These are phyloP conservation scores for Nowickia ferox DNA, from an alignment of 2,888 invertebrate species.

Conservation along the genomic window DNA sequence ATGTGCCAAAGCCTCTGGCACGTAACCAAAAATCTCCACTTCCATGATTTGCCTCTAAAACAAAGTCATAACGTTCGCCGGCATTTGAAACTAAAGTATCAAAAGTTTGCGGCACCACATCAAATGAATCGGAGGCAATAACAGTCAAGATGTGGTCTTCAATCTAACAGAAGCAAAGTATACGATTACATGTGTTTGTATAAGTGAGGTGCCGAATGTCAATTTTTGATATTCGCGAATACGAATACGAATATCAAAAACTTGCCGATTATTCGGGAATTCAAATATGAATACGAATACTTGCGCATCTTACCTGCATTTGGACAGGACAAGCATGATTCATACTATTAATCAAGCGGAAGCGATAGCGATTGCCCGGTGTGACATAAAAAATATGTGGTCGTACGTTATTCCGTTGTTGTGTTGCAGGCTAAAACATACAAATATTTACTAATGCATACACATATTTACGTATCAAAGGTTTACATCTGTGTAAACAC, in stretches of 20 bases:
- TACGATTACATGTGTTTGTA: no score
- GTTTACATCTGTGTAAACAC: slow-evolving; percentile 75
- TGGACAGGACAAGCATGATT: slow-evolving; percentile 80
- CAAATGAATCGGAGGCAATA: slow-evolving; percentile 80
- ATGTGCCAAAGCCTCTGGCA: slow-evolving; percentile 75
- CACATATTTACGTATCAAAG: no score
- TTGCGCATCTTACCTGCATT: slow-evolving; percentile 75
- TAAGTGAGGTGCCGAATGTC: no score
- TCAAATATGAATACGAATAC: not conserved
- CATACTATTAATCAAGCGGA: slow-evolving; percentile 80
- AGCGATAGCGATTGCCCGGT: slow-evolving; percentile 79
- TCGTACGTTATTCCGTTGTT: slow-evolving; percentile 69
- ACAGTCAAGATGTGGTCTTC: slow-evolving; percentile 78
- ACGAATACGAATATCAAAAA: no score
- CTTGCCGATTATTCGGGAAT: no score
- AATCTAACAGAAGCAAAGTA: slow-evolving; percentile 1
- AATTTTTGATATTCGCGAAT: no score
- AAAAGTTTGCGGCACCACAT: slow-evolving; percentile 76
- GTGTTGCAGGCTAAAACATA: slow-evolving; percentile 35
- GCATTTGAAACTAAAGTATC: slow-evolving; percentile 79
- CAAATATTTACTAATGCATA: not conserved
- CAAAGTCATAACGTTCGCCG: slow-evolving; percentile 84
- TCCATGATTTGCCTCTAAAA: slow-evolving; percentile 82
- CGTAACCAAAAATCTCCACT: slow-evolving; percentile 78
- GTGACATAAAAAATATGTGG: slow-evolving; percentile 76